Base-by-base conservation (phyloP, 1,140 invertebrate species). In the Hylaeus volcanicus region DNA sequence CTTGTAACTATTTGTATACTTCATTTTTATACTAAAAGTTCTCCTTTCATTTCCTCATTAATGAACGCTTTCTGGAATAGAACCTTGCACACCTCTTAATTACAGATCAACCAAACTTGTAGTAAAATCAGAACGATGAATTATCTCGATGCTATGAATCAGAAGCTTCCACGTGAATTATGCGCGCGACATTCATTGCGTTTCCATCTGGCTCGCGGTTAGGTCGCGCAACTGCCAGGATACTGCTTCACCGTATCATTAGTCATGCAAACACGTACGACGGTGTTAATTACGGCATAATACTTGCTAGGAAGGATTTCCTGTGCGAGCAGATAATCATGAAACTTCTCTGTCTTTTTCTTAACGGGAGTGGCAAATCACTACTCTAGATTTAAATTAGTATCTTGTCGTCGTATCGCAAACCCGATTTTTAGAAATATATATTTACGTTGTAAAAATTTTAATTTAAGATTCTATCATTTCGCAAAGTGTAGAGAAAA, bases 271-370 rank as follows among this genome's bases (percentile, higher is more conserved):
- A 5, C 55, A 37, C 8, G 64, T n/a, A 39, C 61, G 41, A 11
- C 37, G 70, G 5, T 2, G 26, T n/a, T 74, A 65, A 65, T 79
- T 79, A 58, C 15, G 61, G 15, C 63, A 66, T 11, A 41, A 39
- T 15, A 15, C 1, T 14, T 37, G 43, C 1, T 63, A 9, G 60
- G n/a, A 45, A 53, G n/a, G 45, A 76, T 15, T 43, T 37, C 3
- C 41, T 15, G 9, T 15, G 9, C 0, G 5, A 8, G 3, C 9
- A 5, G 41, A 26, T 43, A 64, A 64, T 64, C 14, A 15, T 9
- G 12, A 41, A 1, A 3, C 15, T 64, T 12, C 15, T 64, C 12
- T 15, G 61, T 12, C 37, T 64, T 64, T 26, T 43, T 6, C 61
- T 43, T 1, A 43, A 43, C 37, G 5, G 11, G 11, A 43, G 61